A percentile compares a stretch with the other conserved stretches of the same genome.
Conservation (phyloP, 23 tunicate genomes). For the Styela plicata region DNA sequence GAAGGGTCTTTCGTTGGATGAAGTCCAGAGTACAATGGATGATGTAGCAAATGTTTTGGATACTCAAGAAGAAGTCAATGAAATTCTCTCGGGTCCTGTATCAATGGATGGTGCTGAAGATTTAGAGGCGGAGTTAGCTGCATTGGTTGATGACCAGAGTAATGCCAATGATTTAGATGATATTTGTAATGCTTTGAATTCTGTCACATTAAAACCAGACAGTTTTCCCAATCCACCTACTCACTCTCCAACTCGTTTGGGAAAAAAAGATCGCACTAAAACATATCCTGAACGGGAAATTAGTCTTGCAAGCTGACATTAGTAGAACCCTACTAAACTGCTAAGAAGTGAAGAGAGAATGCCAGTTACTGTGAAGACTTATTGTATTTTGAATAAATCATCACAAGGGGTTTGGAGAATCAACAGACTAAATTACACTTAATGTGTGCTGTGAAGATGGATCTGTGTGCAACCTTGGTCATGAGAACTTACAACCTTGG, state of each 20-base stretch:
- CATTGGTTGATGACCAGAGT: conserved; percentile 4
- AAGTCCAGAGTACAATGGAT: conserved; percentile 62
- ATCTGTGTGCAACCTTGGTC: too few species aligned
- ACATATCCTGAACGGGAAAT: neutral
- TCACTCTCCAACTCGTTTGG: neutral
- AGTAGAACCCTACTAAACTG: too few species aligned
- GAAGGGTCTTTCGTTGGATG: conserved; percentile 33
- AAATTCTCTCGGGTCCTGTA: conserved; percentile 30
- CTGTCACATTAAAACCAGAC: neutral
- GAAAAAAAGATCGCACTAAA: too few species aligned
- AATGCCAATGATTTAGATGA: neutral
- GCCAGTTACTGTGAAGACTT: too few species aligned
- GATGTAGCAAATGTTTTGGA: conserved; percentile 45
- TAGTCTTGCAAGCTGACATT: neutral
- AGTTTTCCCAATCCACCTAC: neutral
- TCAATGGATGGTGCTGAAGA: conserved; percentile 27
- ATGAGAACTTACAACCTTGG: too few species aligned
- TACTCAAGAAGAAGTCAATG: conserved; percentile 41
- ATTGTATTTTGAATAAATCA: too few species aligned
- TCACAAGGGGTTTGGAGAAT: too few species aligned
- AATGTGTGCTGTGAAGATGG: too few species aligned
- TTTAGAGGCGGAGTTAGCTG: conserved; percentile 62
- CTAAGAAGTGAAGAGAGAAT: too few species aligned
- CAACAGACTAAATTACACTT: too few species aligned
- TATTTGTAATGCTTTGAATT: neutral